These are phyloP conservation scores for Platycheirus rosarum DNA, from an alignment of 2,888 invertebrate species.

Conservation along the genomic window DNA sequence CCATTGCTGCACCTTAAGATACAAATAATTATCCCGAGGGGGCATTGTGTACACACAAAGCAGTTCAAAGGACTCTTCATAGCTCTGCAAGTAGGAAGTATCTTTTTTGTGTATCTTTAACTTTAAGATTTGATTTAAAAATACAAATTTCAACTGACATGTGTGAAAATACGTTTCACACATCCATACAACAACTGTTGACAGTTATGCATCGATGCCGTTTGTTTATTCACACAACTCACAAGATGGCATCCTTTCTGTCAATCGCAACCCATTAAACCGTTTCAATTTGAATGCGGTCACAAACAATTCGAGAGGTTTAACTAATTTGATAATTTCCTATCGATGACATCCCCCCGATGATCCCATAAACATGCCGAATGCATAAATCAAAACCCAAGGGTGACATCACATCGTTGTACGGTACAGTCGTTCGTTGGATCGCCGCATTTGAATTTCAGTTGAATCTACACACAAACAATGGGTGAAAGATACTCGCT, in stretches of 20 bases:
- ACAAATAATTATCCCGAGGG: conserved; percentile 45
- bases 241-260: conserved; percentile 29
- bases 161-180: conserved; percentile 39
- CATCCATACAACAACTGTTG: conserved; percentile 18
- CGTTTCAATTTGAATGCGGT: conserved; percentile 39
- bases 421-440: neutral
- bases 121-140: conserved; percentile 35
- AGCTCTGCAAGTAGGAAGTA: conserved; percentile 50
- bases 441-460: conserved; percentile 41
- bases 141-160: conserved; percentile 34
- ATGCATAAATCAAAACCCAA: conserved; percentile 43
- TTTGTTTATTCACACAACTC: conserved; percentile 42
- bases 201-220: conserved; percentile 7
- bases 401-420: conserved; percentile 57
- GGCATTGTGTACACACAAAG: neutral
- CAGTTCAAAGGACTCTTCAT: conserved; percentile 53
- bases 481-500: neutral
- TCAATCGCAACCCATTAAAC: conserved; percentile 23
- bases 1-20: conserved; percentile 54
- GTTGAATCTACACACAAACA: neutral
- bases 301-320: conserved; percentile 29
- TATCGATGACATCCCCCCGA: conserved; percentile 13
- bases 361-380: neutral
- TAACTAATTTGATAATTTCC: conserved; percentile 37
- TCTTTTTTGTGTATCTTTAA: conserved; percentile 23